phyloP scores from a whole-genome alignment of 2,888 invertebrate species.

The Cataglyphis albicans region DNA sequence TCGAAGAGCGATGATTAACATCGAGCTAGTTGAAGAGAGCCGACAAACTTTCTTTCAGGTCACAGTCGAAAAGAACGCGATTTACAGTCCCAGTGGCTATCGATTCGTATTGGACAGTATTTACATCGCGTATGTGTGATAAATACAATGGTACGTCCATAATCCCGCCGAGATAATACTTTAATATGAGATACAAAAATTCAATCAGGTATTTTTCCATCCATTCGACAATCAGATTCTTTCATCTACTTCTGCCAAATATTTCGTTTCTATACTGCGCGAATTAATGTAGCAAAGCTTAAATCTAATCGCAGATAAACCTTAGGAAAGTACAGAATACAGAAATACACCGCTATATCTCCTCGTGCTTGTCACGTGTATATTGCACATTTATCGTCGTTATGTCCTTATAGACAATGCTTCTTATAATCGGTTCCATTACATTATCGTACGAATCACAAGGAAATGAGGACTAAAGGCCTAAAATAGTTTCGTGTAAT shows the following conservation, averaged over 20 bases:
- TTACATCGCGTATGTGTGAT: conserved; percentile 20
- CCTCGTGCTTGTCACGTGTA: background rate
- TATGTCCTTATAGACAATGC: conserved; percentile 24
- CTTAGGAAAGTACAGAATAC: conserved; percentile 32
- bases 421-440: conserved; percentile 25
- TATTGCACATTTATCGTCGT: conserved; percentile 51
- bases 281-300: conserved; percentile 24
- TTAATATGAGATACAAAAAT: background rate
- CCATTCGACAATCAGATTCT: conserved; percentile 14
- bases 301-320: conserved; percentile 39
- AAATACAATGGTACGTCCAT: conserved; percentile 44
- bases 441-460: conserved; percentile 27
- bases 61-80: conserved; percentile 36
- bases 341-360: conserved; percentile 46
- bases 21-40: conserved; percentile 13
- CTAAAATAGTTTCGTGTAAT: conserved; percentile 32
- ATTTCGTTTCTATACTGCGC: conserved; percentile 4
- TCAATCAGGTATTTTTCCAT: background rate
- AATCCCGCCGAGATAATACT: background rate
- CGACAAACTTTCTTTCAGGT: conserved; percentile 26
- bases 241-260: background rate
- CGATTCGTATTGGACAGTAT: conserved; percentile 12
- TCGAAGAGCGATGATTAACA: conserved; percentile 34
- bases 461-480: conserved; percentile 12
- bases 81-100: conserved; percentile 24